These are phyloP conservation scores for Lutjanus argentimaculatus DNA, from an alignment of 2,797 vertebrate species.

Conservation along the genomic window DNA sequence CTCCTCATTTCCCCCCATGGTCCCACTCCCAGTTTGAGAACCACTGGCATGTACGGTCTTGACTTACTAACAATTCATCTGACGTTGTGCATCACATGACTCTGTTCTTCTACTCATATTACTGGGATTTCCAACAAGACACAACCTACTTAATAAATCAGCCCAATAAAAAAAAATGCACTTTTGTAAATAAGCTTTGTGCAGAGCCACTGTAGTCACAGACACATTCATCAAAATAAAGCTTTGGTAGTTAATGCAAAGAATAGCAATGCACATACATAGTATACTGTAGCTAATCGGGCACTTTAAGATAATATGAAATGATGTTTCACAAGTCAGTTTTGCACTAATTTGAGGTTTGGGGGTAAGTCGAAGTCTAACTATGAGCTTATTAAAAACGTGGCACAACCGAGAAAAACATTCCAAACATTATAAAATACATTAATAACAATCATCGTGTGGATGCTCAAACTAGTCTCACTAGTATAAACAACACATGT, in stretches of 20 bases:
- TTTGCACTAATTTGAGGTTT: slow-evolving; percentile 34
- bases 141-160: slow-evolving; percentile 14
- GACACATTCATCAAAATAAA: slow-evolving; percentile 66
- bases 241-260: slow-evolving; percentile 72
- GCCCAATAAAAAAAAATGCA: slow-evolving; percentile 12
- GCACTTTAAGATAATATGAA: slow-evolving; percentile 53
- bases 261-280: slow-evolving; percentile 38
- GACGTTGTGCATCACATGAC: slow-evolving; percentile 3
- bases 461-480: slow-evolving; percentile 82
- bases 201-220: slow-evolving; percentile 22
- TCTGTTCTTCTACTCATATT: slow-evolving; percentile 9
- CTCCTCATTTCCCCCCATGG: neutral
- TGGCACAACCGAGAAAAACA: slow-evolving; percentile 72
- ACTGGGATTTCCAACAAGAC: slow-evolving; percentile 12
- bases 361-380: slow-evolving; percentile 41
- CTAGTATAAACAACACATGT: slow-evolving; percentile 90
- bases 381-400: slow-evolving; percentile 60
- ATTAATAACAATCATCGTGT: slow-evolving; percentile 66
- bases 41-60: neutral
- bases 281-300: slow-evolving; percentile 36
- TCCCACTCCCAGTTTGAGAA: slow-evolving; percentile 19
- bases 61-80: neutral
- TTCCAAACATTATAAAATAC: slow-evolving; percentile 79
- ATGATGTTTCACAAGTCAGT: slow-evolving; percentile 23
- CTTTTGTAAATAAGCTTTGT: neutral